Conservation (phyloP, 2,797 vertebrate genomes). For the Coccyzus lansbergi region DNA sequence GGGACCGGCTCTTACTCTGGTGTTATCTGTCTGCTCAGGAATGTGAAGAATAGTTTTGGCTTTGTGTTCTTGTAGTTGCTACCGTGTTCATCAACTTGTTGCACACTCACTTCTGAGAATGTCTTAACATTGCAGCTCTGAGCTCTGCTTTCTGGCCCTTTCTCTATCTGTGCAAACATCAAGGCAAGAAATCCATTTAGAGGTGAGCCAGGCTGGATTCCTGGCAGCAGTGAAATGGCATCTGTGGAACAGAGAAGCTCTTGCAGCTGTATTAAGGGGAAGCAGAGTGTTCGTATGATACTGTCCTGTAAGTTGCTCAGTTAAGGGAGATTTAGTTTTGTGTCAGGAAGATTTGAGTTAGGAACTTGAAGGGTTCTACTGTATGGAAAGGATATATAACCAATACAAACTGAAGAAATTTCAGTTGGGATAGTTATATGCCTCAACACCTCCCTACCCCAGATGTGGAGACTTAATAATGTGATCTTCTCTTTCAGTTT, state of each 20-base stretch:
- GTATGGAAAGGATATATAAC: accelerated
- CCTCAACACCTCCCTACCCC: accelerated
- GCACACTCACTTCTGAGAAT: neutral
- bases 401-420: neutral
- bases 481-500: neutral
- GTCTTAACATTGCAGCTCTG: neutral
- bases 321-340: neutral
- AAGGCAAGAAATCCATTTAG: neutral
- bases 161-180: accelerated
- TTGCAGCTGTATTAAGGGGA: neutral
- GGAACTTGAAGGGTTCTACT: neutral
- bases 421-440: neutral
- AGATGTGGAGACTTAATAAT: neutral
- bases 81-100: accelerated
- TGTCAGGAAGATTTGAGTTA: neutral
- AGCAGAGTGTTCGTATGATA: neutral
- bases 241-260: neutral
- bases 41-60: neutral
- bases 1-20: neutral
- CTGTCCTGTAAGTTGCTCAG: neutral
- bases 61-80: neutral
- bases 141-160: neutral
- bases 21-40: constrained; percentile 5
- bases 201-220: neutral
- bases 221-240: neutral